Evolutionary conservation across 2,797 vertebrate genomes (phyloP).

Genomic region (Chlorospingus flavigularis): DNA sequence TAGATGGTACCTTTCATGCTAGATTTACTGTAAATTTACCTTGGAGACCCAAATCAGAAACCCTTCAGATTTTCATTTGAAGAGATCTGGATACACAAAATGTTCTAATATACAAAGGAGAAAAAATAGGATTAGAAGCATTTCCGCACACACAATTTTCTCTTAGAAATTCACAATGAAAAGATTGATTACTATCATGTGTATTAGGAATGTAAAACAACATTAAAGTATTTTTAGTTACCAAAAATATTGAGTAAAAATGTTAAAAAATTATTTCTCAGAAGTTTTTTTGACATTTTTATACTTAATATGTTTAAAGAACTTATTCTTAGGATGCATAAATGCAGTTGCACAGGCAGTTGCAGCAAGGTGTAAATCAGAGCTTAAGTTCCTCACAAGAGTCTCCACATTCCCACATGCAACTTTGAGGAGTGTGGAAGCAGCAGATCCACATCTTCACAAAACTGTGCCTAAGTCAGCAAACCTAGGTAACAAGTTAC

Average conservation of each 20-base stretch:
- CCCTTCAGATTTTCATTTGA: not conserved
- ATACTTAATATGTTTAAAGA: not conserved
- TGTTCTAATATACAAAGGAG: not conserved
- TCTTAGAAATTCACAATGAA: not conserved
- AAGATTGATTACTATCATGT: not conserved
- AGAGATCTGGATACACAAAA: not conserved
- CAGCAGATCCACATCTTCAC: not conserved
- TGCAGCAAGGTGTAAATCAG: not conserved
- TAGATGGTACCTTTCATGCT: fast-evolving
- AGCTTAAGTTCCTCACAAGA: not conserved
- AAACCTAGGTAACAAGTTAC: not conserved
- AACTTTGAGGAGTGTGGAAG: not conserved
- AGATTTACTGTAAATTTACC: not conserved
- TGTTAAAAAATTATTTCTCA: not conserved
- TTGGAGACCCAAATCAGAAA: not conserved
- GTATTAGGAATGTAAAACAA: not conserved
- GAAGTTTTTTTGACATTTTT: not conserved
- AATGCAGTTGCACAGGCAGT: not conserved
- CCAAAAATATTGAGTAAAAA: not conserved
- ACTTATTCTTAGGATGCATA: not conserved
- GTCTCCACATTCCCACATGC: fast-evolving
- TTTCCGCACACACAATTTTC: not conserved
- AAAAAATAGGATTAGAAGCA: not conserved
- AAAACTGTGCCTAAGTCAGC: not conserved
- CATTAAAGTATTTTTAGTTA: not conserved